Base-by-base conservation (phyloP, 2,888 invertebrate genomes). In the Eupithecia pulchellata region DNA sequence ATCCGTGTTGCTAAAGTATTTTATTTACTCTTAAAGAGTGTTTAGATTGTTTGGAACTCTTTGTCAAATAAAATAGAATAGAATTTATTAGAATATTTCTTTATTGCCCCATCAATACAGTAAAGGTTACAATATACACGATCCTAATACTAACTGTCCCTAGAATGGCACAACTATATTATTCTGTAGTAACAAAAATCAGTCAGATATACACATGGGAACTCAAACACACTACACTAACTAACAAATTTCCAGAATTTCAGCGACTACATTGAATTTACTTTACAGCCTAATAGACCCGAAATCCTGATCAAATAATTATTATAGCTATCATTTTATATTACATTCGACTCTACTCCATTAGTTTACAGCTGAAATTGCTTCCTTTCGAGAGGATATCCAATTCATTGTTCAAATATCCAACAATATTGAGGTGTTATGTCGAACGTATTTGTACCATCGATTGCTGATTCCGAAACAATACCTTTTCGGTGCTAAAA, bases 351-450 rank as follows among this genome's bases (percentile, higher is more conserved):
- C 61, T 20, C 34, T 34, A 61, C 25, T 13, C 13, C 34, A n/a
- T 34, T n/a, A n/a, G 2, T 20, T 13, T 20, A 61, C 20, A 25
- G 25, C 11, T 25, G 4, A 34, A 60, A 66, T 25, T 42, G 32
- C 32, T 58, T 30, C 20, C 29, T 20, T 9, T 27, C 2, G 30
- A n/a, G 14, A 47, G 52, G 67, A 47, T 42, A 58, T 55, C 52
- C 25, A 20, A 11, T 67, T 70, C 66, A 69, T 58, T 62, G 73
- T 66, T 66, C 74, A 74, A 76, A 76, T 74, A 77, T 65, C 69
- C 69, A 69, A 69, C 66, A 72, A 63, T 69, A 77, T 71, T 68
- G 72, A 75, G 75, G 61, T 73, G 68, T 71, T 72, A 71, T 67
- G 60, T 30, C 66, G 42, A 71, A 68, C 63, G 72, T 69, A 58